A percentile compares a stretch with the other conserved stretches of the same genome.
These are phyloP conservation scores for Chiridota heheva DNA, from an alignment of 35 echinoderm and acorn worm species.

Conservation along the genomic window DNA sequence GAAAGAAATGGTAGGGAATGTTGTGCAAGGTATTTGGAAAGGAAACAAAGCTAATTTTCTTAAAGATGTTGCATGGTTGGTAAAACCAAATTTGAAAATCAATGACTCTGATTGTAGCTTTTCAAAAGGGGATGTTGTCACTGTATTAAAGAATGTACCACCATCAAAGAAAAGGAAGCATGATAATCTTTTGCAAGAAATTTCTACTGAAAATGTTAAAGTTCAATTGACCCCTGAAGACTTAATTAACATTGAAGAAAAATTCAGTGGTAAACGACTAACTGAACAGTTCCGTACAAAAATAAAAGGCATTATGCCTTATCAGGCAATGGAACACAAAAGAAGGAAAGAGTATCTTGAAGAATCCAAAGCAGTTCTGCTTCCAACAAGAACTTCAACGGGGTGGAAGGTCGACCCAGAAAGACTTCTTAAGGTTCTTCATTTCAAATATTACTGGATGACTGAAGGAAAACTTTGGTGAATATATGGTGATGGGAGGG, in stretches of 20 bases:
- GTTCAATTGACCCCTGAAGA: slow-evolving; percentile 9
- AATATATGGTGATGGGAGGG: not conserved
- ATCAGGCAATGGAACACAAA: not conserved
- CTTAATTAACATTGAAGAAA: slow-evolving; percentile 31
- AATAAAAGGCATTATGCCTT: slow-evolving; percentile 17
- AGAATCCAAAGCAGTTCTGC: slow-evolving; percentile 34
- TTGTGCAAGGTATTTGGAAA: too few relatives aligned
- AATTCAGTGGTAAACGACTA: slow-evolving; percentile 20
- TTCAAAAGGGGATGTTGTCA: not conserved
- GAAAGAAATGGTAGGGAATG: too few relatives aligned
- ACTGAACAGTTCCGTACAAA: slow-evolving; percentile 25
- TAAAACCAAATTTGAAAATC: not conserved
- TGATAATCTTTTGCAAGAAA: slow-evolving; percentile 12
- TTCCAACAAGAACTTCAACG: slow-evolving; percentile 43
- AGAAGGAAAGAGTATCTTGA: not conserved
- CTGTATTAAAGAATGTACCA: not conserved
- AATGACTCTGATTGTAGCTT: not conserved
- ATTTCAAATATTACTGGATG: slow-evolving; percentile 14
- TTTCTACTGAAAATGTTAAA: slow-evolving; percentile 21
- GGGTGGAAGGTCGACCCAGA: slow-evolving; percentile 46
- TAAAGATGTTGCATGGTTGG: too few relatives aligned
- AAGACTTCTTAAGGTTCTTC: slow-evolving; percentile 9
- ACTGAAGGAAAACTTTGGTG: not conserved
- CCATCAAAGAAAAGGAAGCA: slow-evolving; percentile 11
- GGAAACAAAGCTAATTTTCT: too few relatives aligned